A percentile compares a stretch with the other conserved stretches of the same genome.
Evolutionary conservation across 2,888 invertebrate species (phyloP).

Genomic region (Thymelicus acteon): DNA sequence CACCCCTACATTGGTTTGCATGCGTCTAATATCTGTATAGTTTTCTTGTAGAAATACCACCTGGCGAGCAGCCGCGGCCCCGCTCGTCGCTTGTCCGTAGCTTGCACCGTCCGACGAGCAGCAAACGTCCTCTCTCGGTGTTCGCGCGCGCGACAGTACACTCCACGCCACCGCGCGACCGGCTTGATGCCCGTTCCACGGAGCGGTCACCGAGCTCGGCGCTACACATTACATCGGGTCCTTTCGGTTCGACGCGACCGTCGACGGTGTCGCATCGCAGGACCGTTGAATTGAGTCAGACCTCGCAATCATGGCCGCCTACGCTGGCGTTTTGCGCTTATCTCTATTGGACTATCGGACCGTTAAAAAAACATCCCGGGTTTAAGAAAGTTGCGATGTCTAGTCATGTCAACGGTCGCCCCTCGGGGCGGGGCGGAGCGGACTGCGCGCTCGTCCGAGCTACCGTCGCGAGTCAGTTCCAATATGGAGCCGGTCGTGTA

Average conservation of each 20-base stretch:
- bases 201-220: background rate
- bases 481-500: conserved; percentile 40
- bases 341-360: too few relatives aligned
- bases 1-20: conserved; percentile 65
- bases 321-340: too few relatives aligned
- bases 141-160: conserved; percentile 1
- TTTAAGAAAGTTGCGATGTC: background rate
- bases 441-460: conserved; percentile 12
- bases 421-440: background rate
- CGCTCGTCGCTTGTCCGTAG: conserved; percentile 46
- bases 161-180: too few relatives aligned
- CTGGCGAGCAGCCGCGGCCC: conserved; percentile 52
- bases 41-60: conserved; percentile 74
- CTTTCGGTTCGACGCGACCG: background rate
- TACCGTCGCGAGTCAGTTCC: background rate
- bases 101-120: conserved; percentile 59
- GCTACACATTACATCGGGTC: conserved; percentile 1
- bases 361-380: too few relatives aligned
- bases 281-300: background rate
- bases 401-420: background rate
- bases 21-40: conserved; percentile 74
- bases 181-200: background rate
- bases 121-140: conserved; percentile 54
- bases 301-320: background rate
- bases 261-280: background rate